Evolutionary conservation across 2,888 invertebrate genomes (phyloP).

Genomic region (Acleris holmiana): DNA sequence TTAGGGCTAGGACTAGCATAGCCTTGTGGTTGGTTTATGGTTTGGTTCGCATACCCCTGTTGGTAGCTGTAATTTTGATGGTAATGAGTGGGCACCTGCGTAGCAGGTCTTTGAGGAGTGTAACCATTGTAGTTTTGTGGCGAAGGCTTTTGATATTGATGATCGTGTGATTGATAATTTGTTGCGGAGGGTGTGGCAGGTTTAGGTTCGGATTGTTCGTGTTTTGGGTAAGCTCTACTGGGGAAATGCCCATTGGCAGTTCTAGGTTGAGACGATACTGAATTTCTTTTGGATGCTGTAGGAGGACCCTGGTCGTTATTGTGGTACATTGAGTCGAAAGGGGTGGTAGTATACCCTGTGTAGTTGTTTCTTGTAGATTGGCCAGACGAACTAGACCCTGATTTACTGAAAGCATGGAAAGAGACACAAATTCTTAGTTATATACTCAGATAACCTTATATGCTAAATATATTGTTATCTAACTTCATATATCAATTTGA

Average conservation of each 20-base stretch:
- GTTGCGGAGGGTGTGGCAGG: constrained; percentile 52
- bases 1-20: constrained; percentile 70
- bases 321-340: constrained; percentile 77
- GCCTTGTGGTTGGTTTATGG: constrained; percentile 65
- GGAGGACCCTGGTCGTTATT: constrained; percentile 69
- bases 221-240: constrained; percentile 60
- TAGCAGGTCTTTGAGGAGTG: constrained; percentile 64
- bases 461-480: background rate
- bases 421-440: constrained; percentile 4
- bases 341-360: constrained; percentile 72
- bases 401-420: constrained; percentile 69
- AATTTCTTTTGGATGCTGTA: constrained; percentile 69
- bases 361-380: constrained; percentile 78
- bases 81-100: constrained; percentile 62
- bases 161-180: constrained; percentile 75
- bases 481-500: no score
- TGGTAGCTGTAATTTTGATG: constrained; percentile 74
- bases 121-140: constrained; percentile 68
- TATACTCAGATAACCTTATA: background rate
- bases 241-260: constrained; percentile 72
- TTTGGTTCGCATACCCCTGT: constrained; percentile 69
- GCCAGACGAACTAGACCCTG: constrained; percentile 79
- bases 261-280: constrained; percentile 67
- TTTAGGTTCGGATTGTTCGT: constrained; percentile 64
- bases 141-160: constrained; percentile 75